These are phyloP conservation scores for Bufo gargarizans DNA, from an alignment of 2,113 vertebrate genomes.

Conservation along the genomic window DNA sequence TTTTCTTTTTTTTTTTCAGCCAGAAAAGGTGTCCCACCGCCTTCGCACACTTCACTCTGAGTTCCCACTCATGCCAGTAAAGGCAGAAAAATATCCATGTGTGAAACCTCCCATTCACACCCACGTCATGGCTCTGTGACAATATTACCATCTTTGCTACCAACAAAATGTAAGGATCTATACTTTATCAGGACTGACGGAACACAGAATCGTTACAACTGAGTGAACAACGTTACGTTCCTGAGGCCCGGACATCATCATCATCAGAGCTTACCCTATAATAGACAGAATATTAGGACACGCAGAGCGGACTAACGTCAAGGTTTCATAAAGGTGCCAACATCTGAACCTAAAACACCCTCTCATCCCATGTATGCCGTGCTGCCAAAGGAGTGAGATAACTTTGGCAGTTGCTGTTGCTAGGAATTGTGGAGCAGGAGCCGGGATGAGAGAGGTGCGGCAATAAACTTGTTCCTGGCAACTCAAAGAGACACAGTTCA, in stretches of 20 bases:
- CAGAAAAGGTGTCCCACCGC: no score
- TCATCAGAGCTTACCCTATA: not conserved
- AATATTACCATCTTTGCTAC: no score
- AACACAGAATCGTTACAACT: not conserved
- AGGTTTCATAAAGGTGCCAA: not conserved
- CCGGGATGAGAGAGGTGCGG: slow-evolving; percentile 21
- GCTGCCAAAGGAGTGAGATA: slow-evolving; percentile 47
- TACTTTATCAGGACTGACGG: not conserved
- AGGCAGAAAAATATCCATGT: no score
- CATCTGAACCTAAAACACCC: not conserved
- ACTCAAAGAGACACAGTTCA: slow-evolving; percentile 33
- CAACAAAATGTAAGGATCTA: not conserved
- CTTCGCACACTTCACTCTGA: no score
- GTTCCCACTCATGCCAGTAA: no score
- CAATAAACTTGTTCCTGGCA: slow-evolving; percentile 48
- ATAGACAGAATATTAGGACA: not conserved
- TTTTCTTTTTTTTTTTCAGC: no score
- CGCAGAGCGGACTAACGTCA: not conserved
- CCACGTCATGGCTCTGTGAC: no score
- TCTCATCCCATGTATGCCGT: not conserved
- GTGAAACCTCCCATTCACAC: no score
- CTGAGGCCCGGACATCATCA: not conserved
- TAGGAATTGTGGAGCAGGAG: slow-evolving; percentile 31
- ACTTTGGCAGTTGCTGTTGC: slow-evolving; percentile 23
- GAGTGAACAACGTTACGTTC: no score